A percentile compares a stretch with the other conserved stretches of the same genome.
Evolutionary conservation across 1,140 invertebrate genomes (phyloP).

Genomic region (Euschistus heros): DNA sequence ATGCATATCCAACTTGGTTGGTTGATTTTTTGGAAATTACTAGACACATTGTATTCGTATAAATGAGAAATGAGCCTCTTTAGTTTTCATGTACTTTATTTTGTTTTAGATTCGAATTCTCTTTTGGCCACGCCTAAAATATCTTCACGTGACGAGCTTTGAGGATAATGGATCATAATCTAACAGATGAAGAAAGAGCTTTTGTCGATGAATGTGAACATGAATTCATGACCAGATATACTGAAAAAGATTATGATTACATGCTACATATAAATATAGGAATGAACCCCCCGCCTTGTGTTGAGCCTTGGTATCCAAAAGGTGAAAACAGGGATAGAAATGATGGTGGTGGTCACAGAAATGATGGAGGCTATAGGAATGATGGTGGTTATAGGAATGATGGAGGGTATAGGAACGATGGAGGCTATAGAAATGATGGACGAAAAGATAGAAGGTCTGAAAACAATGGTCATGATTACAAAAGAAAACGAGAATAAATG

Average conservation of each 20-base stretch:
- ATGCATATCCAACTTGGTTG: too few relatives aligned
- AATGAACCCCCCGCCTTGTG: constrained; percentile 38
- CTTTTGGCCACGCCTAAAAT: constrained; percentile 31
- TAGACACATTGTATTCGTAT: too few relatives aligned
- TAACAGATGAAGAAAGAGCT: constrained; percentile 36
- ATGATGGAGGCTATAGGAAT: not conserved
- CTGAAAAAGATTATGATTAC: constrained; percentile 41
- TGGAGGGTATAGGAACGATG: not conserved
- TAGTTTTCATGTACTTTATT: not conserved
- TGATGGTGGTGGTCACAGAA: not conserved
- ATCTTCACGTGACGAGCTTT: constrained; percentile 19
- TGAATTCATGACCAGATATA: constrained; percentile 43
- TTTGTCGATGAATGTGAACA: constrained; percentile 43
- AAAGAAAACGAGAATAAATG: too few relatives aligned
- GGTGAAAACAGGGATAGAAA: constrained; percentile 16
- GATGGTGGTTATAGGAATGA: not conserved
- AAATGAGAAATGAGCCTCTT: too few relatives aligned
- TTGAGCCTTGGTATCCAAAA: constrained; percentile 40
- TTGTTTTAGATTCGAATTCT: constrained; percentile 33
- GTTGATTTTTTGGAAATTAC: too few relatives aligned
- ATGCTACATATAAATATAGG: constrained; percentile 35
- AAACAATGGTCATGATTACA: too few relatives aligned
- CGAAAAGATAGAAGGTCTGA: too few relatives aligned
- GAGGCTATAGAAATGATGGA: not conserved
- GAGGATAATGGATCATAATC: constrained; percentile 21